These are phyloP conservation scores for Camponotus fellah DNA, from an alignment of 2,888 invertebrate species.

Conservation along the genomic window DNA sequence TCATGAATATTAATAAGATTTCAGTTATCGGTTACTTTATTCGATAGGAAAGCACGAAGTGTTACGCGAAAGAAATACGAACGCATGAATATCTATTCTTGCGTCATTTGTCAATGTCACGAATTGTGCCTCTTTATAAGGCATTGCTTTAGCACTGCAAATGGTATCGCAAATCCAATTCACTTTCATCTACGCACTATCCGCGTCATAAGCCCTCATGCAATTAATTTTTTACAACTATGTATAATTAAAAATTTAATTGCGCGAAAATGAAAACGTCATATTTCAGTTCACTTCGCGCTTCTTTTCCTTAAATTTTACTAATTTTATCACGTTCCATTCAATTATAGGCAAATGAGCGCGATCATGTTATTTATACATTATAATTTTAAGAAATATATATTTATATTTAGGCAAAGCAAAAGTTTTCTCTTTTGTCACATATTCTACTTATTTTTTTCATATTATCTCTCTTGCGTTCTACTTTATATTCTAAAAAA, in stretches of 20 bases:
- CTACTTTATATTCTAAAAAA: neutral
- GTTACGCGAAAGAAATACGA: constrained; percentile 57
- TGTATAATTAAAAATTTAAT: constrained; percentile 42
- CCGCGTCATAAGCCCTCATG: constrained; percentile 36
- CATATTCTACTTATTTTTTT: neutral
- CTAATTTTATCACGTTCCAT: constrained; percentile 7
- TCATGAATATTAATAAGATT: constrained; percentile 19
- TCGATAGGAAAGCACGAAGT: constrained; percentile 29
- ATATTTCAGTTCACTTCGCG: neutral
- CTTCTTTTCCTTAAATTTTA: neutral
- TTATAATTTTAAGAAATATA: neutral
- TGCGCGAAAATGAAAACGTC: neutral
- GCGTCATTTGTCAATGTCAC: constrained; percentile 84
- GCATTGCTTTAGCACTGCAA: constrained; percentile 59
- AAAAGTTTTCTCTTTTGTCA: neutral
- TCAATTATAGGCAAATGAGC: neutral
- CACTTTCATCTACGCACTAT: constrained; percentile 68
- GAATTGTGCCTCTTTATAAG: constrained; percentile 58
- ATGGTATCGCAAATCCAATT: constrained; percentile 68
- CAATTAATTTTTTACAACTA: constrained; percentile 29
- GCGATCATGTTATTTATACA: neutral
- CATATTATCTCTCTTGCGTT: neutral
- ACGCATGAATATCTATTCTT: constrained; percentile 77
- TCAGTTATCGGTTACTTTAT: constrained; percentile 42
- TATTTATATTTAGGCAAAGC: neutral